These are phyloP conservation scores for Caretta caretta DNA, from an alignment of 2,113 vertebrate genomes.

Conservation along the genomic window DNA sequence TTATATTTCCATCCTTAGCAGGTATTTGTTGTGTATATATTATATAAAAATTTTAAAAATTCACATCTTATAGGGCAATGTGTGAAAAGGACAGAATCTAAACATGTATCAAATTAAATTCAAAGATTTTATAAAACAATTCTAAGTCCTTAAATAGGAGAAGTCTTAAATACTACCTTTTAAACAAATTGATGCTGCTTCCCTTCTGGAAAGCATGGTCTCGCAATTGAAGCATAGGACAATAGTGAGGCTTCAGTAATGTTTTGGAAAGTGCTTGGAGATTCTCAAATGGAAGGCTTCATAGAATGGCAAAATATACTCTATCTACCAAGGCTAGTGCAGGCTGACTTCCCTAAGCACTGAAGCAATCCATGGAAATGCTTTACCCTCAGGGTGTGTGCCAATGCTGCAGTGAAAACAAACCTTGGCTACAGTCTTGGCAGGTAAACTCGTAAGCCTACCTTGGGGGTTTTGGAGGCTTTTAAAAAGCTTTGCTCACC, in stretches of 20 bases:
- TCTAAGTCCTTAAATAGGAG: neutral
- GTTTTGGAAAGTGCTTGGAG: neutral
- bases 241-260: accelerated
- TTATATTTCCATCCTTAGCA: neutral
- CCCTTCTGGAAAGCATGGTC: accelerated
- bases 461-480: neutral
- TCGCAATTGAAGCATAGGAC: accelerated
- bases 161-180: neutral
- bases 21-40: too few relatives aligned
- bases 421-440: accelerated
- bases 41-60: too few relatives aligned
- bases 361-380: accelerated
- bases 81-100: accelerated
- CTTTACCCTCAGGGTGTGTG: accelerated
- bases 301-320: neutral
- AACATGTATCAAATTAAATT: neutral
- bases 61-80: neutral
- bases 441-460: accelerated
- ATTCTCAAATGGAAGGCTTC: neutral
- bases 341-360: neutral
- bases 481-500: neutral
- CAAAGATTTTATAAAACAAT: neutral
- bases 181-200: neutral
- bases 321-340: neutral
- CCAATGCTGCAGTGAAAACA: accelerated